Base-by-base conservation (phyloP, 1,140 invertebrate genomes). In the Pseudoatta argentina region DNA sequence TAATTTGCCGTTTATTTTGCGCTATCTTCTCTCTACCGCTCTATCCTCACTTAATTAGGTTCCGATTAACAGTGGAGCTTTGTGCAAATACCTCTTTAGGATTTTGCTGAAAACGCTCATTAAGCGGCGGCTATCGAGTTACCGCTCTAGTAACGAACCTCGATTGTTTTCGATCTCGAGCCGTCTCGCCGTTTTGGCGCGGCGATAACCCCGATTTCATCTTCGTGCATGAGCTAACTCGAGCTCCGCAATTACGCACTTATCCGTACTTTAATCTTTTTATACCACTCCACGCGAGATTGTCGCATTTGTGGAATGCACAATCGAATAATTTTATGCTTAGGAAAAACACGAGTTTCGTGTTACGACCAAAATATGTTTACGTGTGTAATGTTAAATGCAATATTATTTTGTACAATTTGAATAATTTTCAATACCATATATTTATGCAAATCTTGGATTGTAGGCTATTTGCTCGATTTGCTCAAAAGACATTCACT, bases 1-100 rank as follows among this genome's bases (percentile, higher is more conserved):
- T 72, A 51, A 78, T 71, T 64, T 75, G 73, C 73, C 88, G 86
- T 90, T 90, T 90, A 77, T 90, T 91, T 89, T 87, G 77, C 88
- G 61, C 48, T 69, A 71, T 72, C 59, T 53, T 55, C 30, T 34
- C 66, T 61, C 57, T 27, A n/a, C 30, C 59, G 69, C 30, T 64
- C 86, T 51, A 82, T 86, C 86, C 59, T 90, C 87, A 90, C 85
- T 91, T 91, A 91, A 90, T 91, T 91, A 86, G 86, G 81, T 86
- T 87, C 89, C 89, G 88, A 91, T 91, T 91, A 91, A 90, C 88
- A 78, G 88, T 53, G 53, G 73, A 86, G 86, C 87, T 91, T 91
- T 90, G 86, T 88, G 76, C 88, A 88, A 88, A 90, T 90, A 91
- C 89, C 78, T 91, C 89, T 90, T 88, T 86, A 82, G 76, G 76